Evolutionary conservation across 2,113 vertebrate genomes (phyloP), one percentile per base, ranked within the genome.

Genomic region (Xiphophorus hellerii): DNA sequence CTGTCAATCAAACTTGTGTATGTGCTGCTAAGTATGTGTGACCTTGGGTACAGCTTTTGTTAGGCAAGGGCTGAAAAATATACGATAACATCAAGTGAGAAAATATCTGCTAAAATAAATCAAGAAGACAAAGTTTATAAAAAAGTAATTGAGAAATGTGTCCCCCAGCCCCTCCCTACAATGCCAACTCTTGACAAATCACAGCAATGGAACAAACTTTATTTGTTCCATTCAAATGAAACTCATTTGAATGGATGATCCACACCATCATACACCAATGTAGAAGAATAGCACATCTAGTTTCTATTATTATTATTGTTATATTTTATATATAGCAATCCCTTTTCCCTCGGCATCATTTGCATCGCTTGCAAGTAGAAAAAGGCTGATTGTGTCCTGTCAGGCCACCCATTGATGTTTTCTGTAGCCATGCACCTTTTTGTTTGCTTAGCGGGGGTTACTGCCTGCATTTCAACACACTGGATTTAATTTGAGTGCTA

Each of bases 401-500:
- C 80, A 78, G 66, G 76, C 84, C 90, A 85, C 83, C 90, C 83
- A 85, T 71, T 8, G 27, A 17, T 85, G 84, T 87, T 88, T 80
- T 83, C 73, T 84, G 76, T 37, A 76, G 77, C 62, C 87, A 83
- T 17, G 70, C 71, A 11, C 72, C 61, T 79, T 76, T 79, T 48
- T 78, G 81, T 85, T 84, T 28, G 84, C 84, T 90, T 92, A 90
- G 90, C 90, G 82, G 84, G 76, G 76, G 64, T 62, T 71, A 72
- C 83, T 66, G 80, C 64, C 51, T 61, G 51, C 76, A 77, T 89
- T 92, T 92, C 85, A 92, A 89, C 85, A 88, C 82, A 79, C 80
- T 84, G 76, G 75, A 70, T 88, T 84, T 90, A 77, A 88, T 87
- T 91, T 90, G 79, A 77, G 76, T 29, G 66, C 70, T 93, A 93